Evolutionary conservation across 30 jellyfish, hydroid and myxozoan genomes (phyloP).

Genomic region (Aurelia sp.): DNA sequence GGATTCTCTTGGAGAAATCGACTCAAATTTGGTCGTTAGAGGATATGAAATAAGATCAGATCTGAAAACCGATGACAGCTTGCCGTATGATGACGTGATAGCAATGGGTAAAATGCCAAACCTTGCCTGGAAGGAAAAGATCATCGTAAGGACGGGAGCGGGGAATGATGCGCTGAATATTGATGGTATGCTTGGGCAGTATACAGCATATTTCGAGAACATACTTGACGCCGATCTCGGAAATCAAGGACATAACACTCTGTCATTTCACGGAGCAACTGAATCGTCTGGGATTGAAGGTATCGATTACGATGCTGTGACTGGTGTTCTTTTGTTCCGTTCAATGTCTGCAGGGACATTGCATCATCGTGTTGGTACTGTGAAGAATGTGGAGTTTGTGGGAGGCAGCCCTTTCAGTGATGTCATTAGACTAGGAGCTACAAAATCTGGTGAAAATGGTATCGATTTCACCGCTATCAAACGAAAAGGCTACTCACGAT

Average conservation of each 20-base stretch:
- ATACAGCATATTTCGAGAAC: not conserved
- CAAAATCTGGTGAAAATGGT: slow-evolving; percentile 10
- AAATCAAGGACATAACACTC: slow-evolving; percentile 26
- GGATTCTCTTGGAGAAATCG: not conserved
- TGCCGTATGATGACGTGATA: slow-evolving; percentile 24
- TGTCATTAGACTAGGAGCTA: slow-evolving; percentile 7
- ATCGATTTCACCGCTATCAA: slow-evolving; percentile 21
- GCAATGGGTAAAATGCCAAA: slow-evolving; percentile 33
- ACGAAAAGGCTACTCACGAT: slow-evolving; percentile 10
- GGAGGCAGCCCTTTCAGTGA: slow-evolving; percentile 14
- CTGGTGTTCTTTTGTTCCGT: slow-evolving; percentile 5
- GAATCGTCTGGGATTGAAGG: not conserved
- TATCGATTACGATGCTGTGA: slow-evolving; percentile 1
- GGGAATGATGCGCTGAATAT: slow-evolving; percentile 60
- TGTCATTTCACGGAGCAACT: slow-evolving; percentile 1
- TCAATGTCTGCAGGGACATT: not conserved
- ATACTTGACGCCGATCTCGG: slow-evolving; percentile 54
- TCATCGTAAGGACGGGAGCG: slow-evolving; percentile 13
- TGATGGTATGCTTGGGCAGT: slow-evolving; percentile 26
- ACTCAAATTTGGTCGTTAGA: not conserved
- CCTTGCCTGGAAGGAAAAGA: slow-evolving; percentile 11
- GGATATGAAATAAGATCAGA: slow-evolving; percentile 30
- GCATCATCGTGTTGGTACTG: slow-evolving; percentile 37
- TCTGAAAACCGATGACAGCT: not conserved
- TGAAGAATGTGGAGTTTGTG: slow-evolving; percentile 10